Percentiles rank a stretch among this genome's conserved stretches.
These are phyloP conservation scores for Scortum barcoo DNA, from an alignment of 2,113 vertebrate species.

Conservation along the genomic window DNA sequence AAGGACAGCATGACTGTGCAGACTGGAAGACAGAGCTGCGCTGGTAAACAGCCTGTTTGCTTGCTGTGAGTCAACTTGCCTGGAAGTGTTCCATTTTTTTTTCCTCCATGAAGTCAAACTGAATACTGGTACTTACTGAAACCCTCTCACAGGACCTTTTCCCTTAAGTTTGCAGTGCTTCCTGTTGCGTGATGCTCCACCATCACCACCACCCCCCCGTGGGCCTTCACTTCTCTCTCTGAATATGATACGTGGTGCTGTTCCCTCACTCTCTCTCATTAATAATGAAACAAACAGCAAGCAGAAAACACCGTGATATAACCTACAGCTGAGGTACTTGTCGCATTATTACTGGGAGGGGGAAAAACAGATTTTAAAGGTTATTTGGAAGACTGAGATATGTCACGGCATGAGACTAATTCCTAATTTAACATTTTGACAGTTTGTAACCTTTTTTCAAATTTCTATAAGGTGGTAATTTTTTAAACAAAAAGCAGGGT, in stretches of 20 bases:
- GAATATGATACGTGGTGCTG: constrained; percentile 74
- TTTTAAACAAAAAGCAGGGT: not conserved
- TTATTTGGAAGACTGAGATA: constrained; percentile 27
- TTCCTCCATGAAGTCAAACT: constrained; percentile 16
- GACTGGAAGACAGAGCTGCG: constrained; percentile 22
- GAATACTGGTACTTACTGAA: constrained; percentile 56
- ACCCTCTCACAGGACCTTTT: constrained; percentile 54
- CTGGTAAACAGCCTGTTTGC: constrained; percentile 20
- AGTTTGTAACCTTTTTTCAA: not conserved
- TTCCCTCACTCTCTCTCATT: constrained; percentile 73
- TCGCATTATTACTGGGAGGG: constrained; percentile 50
- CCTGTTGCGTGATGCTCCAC: constrained; percentile 68
- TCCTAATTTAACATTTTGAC: not conserved
- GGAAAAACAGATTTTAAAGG: constrained; percentile 22
- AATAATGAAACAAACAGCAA: constrained; percentile 79
- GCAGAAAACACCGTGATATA: constrained; percentile 62
- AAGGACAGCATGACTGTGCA: constrained; percentile 61
- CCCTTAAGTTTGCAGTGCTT: constrained; percentile 68
- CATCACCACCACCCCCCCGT: no score
- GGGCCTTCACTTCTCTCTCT: constrained; percentile 49
- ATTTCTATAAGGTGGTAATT: not conserved
- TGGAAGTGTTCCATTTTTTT: constrained; percentile 32
- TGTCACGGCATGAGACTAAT: not conserved
- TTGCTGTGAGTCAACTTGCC: not conserved
- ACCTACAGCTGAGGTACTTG: constrained; percentile 55